These are phyloP conservation scores for Phalanger gymnotis DNA, from an alignment of 2,797 vertebrate species.

Conservation along the genomic window DNA sequence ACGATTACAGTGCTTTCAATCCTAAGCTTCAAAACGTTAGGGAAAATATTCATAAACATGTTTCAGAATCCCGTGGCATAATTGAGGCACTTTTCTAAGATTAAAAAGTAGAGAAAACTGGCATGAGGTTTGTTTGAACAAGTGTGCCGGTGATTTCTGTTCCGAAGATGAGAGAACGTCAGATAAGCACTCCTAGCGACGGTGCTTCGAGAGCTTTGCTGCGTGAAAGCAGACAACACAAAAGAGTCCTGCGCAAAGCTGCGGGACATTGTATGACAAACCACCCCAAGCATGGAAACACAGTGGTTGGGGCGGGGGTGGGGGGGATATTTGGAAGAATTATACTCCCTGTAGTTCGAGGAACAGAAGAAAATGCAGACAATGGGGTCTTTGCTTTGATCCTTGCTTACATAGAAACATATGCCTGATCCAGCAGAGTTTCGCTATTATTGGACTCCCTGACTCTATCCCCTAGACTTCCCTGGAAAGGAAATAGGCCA, in stretches of 20 bases:
- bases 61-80: conserved; percentile 76
- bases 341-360: conserved; percentile 29
- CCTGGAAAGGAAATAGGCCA: conserved; percentile 5
- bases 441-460: neutral
- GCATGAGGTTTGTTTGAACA: conserved; percentile 81
- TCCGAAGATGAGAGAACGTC: conserved; percentile 71
- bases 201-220: conserved; percentile 67
- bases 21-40: conserved; percentile 80
- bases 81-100: conserved; percentile 81
- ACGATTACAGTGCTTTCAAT: conserved; percentile 56
- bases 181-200: conserved; percentile 73
- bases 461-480: neutral
- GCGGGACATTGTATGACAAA: conserved; percentile 60
- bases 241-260: conserved; percentile 63
- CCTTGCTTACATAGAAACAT: conserved; percentile 13
- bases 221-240: conserved; percentile 73
- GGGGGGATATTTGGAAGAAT: conserved; percentile 38
- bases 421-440: conserved; percentile 12
- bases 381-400: conserved; percentile 58
- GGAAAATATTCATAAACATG: conserved; percentile 82
- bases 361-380: conserved; percentile 53
- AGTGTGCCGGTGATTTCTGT: conserved; percentile 77
- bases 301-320: neutral
- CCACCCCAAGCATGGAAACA: conserved; percentile 40
- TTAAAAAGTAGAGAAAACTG: conserved; percentile 78